phyloP scores from a whole-genome alignment of 2,888 invertebrate genomes.

The Odontocolon sp. region DNA sequence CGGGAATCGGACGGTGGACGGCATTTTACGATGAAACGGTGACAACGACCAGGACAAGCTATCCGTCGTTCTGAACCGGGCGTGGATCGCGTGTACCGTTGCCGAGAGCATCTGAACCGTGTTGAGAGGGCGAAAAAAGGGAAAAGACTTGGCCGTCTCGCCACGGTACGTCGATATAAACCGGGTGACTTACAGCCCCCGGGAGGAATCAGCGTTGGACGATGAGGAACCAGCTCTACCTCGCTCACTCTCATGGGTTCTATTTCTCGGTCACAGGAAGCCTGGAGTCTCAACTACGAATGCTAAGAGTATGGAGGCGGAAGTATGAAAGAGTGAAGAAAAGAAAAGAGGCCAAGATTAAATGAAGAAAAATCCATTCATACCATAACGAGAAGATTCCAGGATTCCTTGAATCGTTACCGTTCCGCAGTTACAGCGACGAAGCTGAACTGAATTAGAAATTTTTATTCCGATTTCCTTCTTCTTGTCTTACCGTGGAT shows the following conservation, averaged over 20 bases:
- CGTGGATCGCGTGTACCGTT: conserved; percentile 20
- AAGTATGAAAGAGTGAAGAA: not conserved
- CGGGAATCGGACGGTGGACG: not conserved
- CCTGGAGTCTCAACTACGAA: not conserved
- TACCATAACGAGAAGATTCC: conserved; percentile 15
- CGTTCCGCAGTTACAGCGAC: not conserved
- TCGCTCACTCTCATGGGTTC: conserved; percentile 14
- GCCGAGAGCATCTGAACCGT: not conserved
- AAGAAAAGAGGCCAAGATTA: conserved; percentile 23
- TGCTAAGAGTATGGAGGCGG: conserved; percentile 23
- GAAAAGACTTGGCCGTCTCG: conserved; percentile 19
- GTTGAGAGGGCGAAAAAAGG: not conserved
- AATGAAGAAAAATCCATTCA: conserved; percentile 41
- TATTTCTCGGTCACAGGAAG: conserved; percentile 32
- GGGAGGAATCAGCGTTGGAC: conserved; percentile 52
- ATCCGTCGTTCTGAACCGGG: not conserved
- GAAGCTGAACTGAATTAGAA: conserved; percentile 26
- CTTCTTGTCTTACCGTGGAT: not conserved
- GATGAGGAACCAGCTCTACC: conserved; percentile 11
- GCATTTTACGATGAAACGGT: conserved; percentile 5
- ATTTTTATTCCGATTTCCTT: not conserved
- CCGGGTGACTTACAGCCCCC: conserved; percentile 48
- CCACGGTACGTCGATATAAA: conserved; percentile 46
- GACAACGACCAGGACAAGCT: not conserved
- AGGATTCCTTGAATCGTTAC: conserved; percentile 31